phyloP scores from a whole-genome alignment of 2,113 vertebrate genomes.

The Pomatorhinus ruficollis region DNA sequence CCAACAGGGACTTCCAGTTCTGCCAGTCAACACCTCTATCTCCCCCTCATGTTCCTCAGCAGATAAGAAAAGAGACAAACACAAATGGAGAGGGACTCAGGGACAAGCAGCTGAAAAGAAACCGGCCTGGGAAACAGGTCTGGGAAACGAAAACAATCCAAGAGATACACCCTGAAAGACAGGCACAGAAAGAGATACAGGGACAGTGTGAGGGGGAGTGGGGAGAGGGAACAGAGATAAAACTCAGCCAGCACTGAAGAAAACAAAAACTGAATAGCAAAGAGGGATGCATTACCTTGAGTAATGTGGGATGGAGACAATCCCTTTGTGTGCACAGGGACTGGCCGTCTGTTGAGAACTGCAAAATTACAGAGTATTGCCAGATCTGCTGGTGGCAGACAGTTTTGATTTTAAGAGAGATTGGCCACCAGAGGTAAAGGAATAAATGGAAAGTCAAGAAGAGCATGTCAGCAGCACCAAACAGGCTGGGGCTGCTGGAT shows the following conservation, averaged over 20 bases:
- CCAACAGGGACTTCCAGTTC: background rate
- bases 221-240: slow-evolving; percentile 10
- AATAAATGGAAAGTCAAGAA: slow-evolving; percentile 50
- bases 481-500: background rate
- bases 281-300: background rate
- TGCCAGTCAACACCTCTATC: background rate
- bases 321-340: accelerated
- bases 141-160: background rate
- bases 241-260: background rate
- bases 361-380: background rate
- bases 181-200: background rate
- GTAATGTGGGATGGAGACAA: background rate
- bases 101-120: slow-evolving; percentile 12
- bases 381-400: background rate
- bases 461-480: background rate
- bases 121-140: background rate
- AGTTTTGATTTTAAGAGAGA: slow-evolving; percentile 35
- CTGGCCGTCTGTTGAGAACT: background rate
- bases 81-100: background rate
- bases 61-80: background rate
- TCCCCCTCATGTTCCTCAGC: background rate
- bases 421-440: slow-evolving; percentile 41
- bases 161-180: background rate
- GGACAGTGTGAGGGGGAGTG: accelerated
- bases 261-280: slow-evolving; percentile 1